phyloP scores from a whole-genome alignment of 2,888 invertebrate species.

The Eilema sororculum region DNA sequence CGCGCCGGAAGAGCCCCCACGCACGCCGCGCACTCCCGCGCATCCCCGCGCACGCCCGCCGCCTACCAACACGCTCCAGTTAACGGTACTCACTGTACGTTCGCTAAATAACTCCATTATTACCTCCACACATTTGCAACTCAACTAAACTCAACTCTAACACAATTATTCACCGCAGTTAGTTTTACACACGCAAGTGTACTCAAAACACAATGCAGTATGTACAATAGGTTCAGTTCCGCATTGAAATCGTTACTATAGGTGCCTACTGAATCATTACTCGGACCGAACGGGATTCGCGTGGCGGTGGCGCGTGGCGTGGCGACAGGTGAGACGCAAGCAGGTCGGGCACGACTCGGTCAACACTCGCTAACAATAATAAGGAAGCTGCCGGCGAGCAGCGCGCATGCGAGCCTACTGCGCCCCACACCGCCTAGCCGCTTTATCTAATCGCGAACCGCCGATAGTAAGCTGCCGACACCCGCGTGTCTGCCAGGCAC shows the following conservation, averaged over 20 bases:
- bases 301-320: slow-evolving; percentile 27
- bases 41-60: slow-evolving; percentile 7
- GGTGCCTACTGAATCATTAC: neutral
- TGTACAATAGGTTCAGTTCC: slow-evolving; percentile 11
- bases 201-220: slow-evolving; percentile 4
- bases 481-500: slow-evolving; percentile 51
- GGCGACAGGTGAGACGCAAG: slow-evolving; percentile 20
- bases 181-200: neutral
- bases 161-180: slow-evolving; percentile 11
- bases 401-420: slow-evolving; percentile 68
- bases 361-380: slow-evolving; percentile 74
- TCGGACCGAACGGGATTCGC: neutral
- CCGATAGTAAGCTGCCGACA: slow-evolving; percentile 68
- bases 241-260: slow-evolving; percentile 8
- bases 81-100: slow-evolving; percentile 23
- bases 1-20: slow-evolving; percentile 46
- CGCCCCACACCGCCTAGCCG: slow-evolving; percentile 62
- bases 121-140: slow-evolving; percentile 12
- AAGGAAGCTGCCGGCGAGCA: slow-evolving; percentile 54
- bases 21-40: slow-evolving; percentile 14
- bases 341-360: slow-evolving; percentile 56
- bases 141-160: slow-evolving; percentile 4
- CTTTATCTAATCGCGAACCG: slow-evolving; percentile 78
- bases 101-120: slow-evolving; percentile 12
- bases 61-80: slow-evolving; percentile 14